Evolutionary conservation across 2,888 invertebrate species (phyloP).

Genomic region (Nesidiocoris tenuis): DNA sequence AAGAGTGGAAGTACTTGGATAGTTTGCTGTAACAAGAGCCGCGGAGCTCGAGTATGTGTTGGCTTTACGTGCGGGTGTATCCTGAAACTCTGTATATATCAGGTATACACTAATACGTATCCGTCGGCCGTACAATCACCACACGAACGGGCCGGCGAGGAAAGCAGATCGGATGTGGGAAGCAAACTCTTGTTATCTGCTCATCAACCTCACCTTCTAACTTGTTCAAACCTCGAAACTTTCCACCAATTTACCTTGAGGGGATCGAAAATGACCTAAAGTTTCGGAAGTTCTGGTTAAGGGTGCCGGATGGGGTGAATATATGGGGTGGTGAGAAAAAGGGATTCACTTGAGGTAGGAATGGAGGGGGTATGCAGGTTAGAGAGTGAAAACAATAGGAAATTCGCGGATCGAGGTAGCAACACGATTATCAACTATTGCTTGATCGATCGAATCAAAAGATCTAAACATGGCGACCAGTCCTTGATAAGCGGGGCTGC

Average conservation of each 20-base stretch:
- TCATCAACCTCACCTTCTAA: conserved; percentile 25
- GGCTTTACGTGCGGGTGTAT: not conserved
- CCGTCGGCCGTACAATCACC: not conserved
- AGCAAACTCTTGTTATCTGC: conserved; percentile 35
- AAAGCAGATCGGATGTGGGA: not conserved
- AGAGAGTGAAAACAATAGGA: no score
- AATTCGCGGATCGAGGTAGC: not conserved
- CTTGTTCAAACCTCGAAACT: conserved; percentile 12
- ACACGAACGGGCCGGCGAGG: not conserved
- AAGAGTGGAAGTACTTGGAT: not conserved
- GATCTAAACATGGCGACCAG: conserved; percentile 23
- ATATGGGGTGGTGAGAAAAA: no score
- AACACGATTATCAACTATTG: not conserved
- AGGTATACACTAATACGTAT: not conserved
- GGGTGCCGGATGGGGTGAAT: not conserved
- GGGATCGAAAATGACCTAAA: conserved; percentile 39
- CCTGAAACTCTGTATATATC: not conserved
- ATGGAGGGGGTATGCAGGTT: no score
- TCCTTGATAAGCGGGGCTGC: conserved; percentile 37
- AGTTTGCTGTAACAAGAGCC: not conserved
- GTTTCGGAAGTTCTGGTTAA: conserved; percentile 9
- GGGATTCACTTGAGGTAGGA: no score
- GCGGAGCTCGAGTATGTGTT: not conserved
- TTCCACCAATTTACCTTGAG: conserved; percentile 40
- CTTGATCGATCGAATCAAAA: conserved; percentile 40